Percentiles rank a stretch among this genome's conserved stretches.
These are phyloP conservation scores for Psephotus haematonotus DNA, from an alignment of 2,113 vertebrate genomes.

Conservation along the genomic window DNA sequence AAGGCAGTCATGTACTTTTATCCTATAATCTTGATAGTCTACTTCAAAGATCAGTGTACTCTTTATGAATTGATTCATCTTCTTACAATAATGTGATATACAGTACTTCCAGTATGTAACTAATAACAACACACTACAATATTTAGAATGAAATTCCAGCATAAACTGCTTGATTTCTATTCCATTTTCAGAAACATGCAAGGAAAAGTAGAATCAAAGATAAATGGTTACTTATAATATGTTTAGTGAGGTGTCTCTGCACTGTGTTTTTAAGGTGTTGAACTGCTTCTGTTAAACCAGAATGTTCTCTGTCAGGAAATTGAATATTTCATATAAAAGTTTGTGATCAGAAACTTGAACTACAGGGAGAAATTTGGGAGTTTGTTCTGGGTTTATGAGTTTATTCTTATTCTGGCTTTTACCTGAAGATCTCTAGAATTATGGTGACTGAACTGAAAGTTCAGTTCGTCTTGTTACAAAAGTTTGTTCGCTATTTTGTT, in stretches of 20 bases:
- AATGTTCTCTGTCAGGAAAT: neutral
- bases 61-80: conserved; percentile 1
- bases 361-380: neutral
- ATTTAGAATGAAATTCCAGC: neutral
- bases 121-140: neutral
- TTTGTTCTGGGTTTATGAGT: neutral
- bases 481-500: neutral
- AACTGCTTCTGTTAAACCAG: neutral
- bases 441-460: neutral
- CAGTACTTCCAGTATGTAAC: neutral
- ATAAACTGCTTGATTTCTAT: conserved; percentile 18
- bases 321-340: neutral
- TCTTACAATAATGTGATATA: neutral
- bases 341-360: neutral
- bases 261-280: conserved; percentile 19
- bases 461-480: neutral
- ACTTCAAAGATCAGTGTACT: neutral
- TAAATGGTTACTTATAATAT: neutral
- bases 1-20: neutral
- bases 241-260: neutral
- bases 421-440: neutral
- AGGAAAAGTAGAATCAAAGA: neutral
- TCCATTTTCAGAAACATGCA: neutral
- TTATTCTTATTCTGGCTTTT: neutral
- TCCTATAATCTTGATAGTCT: neutral